These are phyloP conservation scores for Trematocara nigrifrons DNA, from an alignment of 2,113 vertebrate genomes.

Conservation along the genomic window DNA sequence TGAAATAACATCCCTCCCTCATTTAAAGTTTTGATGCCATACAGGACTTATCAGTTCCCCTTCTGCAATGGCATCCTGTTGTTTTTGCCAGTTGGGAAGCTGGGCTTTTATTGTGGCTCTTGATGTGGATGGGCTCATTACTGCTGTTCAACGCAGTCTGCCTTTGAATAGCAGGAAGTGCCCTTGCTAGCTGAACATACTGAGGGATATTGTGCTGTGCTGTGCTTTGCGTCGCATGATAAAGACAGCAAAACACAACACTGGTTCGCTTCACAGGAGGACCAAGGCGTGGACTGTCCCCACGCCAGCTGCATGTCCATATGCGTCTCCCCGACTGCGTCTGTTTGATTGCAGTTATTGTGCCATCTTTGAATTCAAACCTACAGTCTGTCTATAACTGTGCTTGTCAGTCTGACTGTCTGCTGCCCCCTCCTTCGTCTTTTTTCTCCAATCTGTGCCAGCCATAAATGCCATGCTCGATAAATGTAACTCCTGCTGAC, in stretches of 20 bases:
- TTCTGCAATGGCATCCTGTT: conserved; percentile 31
- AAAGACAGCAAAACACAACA: conserved; percentile 3
- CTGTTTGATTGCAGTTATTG: neutral
- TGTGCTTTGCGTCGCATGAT: neutral
- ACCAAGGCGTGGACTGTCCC: neutral
- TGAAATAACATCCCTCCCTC: conserved; percentile 1
- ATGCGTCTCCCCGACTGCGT: neutral
- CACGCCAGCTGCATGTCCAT: neutral
- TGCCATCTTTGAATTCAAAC: neutral
- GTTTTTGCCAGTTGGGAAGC: conserved; percentile 35
- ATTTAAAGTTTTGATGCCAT: conserved; percentile 30
- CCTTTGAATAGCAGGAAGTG: conserved; percentile 49
- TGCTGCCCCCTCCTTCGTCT: neutral
- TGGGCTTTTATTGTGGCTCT: conserved; percentile 36
- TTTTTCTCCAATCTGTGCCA: neutral
- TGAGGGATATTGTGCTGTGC: conserved; percentile 23
- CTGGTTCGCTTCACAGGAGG: neutral
- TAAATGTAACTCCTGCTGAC: conserved; percentile 3
- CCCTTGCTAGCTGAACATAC: conserved; percentile 7
- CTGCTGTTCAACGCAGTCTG: conserved; percentile 6
- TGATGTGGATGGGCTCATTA: conserved; percentile 50
- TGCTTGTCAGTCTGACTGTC: neutral
- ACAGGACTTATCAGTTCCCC: neutral
- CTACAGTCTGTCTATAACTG: neutral
- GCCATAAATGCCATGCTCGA: conserved; percentile 1